Conservation (phyloP, 1,140 invertebrate species). For the Trigoniulus corallinus region DNA sequence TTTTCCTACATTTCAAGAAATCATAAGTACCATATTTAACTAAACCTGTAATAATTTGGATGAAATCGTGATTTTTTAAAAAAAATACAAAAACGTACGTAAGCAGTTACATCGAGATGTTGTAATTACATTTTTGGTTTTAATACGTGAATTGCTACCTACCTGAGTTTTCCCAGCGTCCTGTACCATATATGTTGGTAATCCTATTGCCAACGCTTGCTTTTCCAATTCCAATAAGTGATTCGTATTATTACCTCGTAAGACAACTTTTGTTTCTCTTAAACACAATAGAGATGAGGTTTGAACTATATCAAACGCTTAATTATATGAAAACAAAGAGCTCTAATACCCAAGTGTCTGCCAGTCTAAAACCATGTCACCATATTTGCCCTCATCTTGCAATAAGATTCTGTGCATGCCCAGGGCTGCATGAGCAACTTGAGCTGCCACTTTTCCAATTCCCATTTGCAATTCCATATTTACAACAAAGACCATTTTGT, state of each 20-base stretch:
- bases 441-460: slow-evolving; percentile 41
- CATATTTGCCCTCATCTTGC: slow-evolving; percentile 28
- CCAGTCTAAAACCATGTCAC: slow-evolving; percentile 31
- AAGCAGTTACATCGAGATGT: too few relatives aligned
- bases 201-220: slow-evolving; percentile 28
- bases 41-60: too few relatives aligned
- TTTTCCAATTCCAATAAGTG: slow-evolving; percentile 35
- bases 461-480: slow-evolving; percentile 41
- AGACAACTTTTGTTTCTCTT: slow-evolving; percentile 42
- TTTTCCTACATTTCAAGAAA: too few relatives aligned
- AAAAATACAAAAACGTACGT: not conserved
- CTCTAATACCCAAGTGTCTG: slow-evolving; percentile 30
- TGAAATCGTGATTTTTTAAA: not conserved
- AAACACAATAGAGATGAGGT: slow-evolving; percentile 14
- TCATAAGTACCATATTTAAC: too few relatives aligned
- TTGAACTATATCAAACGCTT: not conserved
- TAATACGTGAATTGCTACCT: slow-evolving; percentile 8
- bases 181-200: slow-evolving; percentile 37
- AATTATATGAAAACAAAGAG: not conserved
- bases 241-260: slow-evolving; percentile 35
- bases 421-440: slow-evolving; percentile 43
- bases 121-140: too few relatives aligned
- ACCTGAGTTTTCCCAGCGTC: slow-evolving; percentile 46
- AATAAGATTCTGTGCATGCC: slow-evolving; percentile 33
- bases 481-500: slow-evolving; percentile 49